Evolutionary conservation across 1,140 invertebrate genomes (phyloP).

Genomic region (Drosophila sp.): DNA sequence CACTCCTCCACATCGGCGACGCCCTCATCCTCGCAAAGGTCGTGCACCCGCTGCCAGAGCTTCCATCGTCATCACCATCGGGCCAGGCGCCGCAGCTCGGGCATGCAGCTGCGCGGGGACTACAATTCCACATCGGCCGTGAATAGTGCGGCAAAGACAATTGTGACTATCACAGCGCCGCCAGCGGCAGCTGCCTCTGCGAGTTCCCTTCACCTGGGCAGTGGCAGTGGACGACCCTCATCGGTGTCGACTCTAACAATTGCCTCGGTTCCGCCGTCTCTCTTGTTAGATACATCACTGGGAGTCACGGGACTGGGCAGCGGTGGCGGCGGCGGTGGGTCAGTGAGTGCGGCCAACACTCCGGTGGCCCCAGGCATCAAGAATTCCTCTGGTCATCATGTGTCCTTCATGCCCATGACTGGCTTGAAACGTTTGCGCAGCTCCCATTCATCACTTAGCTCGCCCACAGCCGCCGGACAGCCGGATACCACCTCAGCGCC

Average conservation of each 20-base stretch:
- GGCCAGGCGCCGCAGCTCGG: slow-evolving; percentile 69
- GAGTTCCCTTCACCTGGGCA: slow-evolving; percentile 58
- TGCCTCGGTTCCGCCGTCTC: slow-evolving; percentile 61
- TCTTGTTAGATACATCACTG: slow-evolving; percentile 45
- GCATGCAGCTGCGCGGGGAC: slow-evolving; percentile 64
- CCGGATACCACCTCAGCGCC: slow-evolving; percentile 59
- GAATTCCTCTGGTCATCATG: slow-evolving; percentile 62
- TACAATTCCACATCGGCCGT: slow-evolving; percentile 72
- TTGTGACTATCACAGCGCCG: slow-evolving; percentile 71
- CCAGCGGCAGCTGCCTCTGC: slow-evolving; percentile 68
- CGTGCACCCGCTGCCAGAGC: slow-evolving; percentile 79
- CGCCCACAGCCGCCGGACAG: slow-evolving; percentile 30
- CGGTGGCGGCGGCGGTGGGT: slow-evolving; percentile 15
- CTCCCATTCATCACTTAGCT: slow-evolving; percentile 58
- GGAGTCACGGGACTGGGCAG: slow-evolving; percentile 4
- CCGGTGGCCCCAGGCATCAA: slow-evolving; percentile 58
- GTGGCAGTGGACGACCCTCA: slow-evolving; percentile 37
- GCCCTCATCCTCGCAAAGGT: slow-evolving; percentile 66
- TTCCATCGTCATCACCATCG: slow-evolving; percentile 81
- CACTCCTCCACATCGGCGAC: slow-evolving; percentile 60
- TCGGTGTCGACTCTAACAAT: slow-evolving; percentile 71
- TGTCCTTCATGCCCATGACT: slow-evolving; percentile 68
- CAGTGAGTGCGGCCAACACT: slow-evolving; percentile 65
- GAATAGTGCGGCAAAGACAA: slow-evolving; percentile 67
- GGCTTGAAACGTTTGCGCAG: slow-evolving; percentile 58